Evolutionary conservation across 1,140 invertebrate genomes (phyloP).

Genomic region (Drosophila gunungcola): DNA sequence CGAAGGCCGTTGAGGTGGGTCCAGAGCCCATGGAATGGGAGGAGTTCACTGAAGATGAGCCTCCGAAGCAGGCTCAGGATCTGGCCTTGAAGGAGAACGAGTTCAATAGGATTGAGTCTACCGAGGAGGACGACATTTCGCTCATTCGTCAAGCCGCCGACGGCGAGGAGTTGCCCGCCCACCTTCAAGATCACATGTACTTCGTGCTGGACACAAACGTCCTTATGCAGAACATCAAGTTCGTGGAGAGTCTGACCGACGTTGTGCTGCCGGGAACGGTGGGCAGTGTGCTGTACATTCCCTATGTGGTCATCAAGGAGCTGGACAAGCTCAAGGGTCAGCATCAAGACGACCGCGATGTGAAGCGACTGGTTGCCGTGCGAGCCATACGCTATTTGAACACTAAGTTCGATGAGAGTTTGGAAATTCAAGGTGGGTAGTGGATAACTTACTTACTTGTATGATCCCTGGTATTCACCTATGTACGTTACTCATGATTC

Average conservation of each 20-base stretch:
- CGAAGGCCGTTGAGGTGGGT: background rate
- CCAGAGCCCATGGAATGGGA: slow-evolving; percentile 49
- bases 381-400: slow-evolving; percentile 77
- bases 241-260: slow-evolving; percentile 28
- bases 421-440: slow-evolving; percentile 66
- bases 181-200: slow-evolving; percentile 39
- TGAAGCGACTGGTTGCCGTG: slow-evolving; percentile 37
- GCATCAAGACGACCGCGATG: background rate
- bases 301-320: slow-evolving; percentile 62
- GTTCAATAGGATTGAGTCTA: too few species aligned
- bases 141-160: slow-evolving; percentile 16
- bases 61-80: background rate
- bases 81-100: background rate
- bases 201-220: slow-evolving; percentile 63
- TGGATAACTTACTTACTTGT: too few species aligned
- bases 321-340: slow-evolving; percentile 69
- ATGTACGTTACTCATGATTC: background rate
- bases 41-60: slow-evolving; percentile 4
- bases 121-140: slow-evolving; percentile 8
- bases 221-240: slow-evolving; percentile 31
- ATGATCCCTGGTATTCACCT: background rate
- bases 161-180: slow-evolving; percentile 21
- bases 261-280: slow-evolving; percentile 17
- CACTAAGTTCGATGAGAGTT: slow-evolving; percentile 59
- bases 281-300: slow-evolving; percentile 49